Evolutionary conservation across 64 coral and sea anemone genomes (phyloP).

Genomic region (Pocillopora damicornis): DNA sequence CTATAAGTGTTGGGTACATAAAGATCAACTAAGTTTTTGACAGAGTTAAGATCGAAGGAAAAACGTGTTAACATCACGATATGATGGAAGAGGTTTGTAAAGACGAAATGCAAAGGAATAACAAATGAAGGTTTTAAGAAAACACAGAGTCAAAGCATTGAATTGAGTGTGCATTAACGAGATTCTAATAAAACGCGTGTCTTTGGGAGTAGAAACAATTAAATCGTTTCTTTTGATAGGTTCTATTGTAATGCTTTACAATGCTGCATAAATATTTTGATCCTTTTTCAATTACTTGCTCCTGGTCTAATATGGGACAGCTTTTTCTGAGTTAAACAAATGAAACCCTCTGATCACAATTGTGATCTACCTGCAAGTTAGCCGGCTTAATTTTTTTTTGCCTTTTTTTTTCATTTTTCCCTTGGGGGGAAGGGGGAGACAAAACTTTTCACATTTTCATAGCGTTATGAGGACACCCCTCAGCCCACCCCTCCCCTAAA

Average conservation of each 20-base stretch:
- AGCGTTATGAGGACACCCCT: too few relatives aligned
- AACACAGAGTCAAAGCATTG: not conserved
- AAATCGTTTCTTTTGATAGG: not conserved
- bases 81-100: not conserved
- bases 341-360: not conserved
- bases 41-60: not conserved
- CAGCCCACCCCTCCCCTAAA: too few relatives aligned
- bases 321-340: not conserved
- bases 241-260: not conserved
- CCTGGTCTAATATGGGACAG: not conserved
- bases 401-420: too few relatives aligned
- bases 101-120: not conserved
- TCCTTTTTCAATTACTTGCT: not conserved
- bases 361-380: too few relatives aligned
- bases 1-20: not conserved
- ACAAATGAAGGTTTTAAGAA: not conserved
- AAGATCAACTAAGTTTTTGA: not conserved
- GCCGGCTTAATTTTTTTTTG: too few relatives aligned
- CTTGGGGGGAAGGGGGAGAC: not conserved
- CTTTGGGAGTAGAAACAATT: not conserved
- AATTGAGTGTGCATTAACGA: not conserved
- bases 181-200: not conserved
- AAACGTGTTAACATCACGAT: not conserved
- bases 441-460: not conserved
- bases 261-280: conserved; percentile 13